These are phyloP conservation scores for Rhagonycha fulva DNA, from an alignment of 2,888 invertebrate genomes.

Conservation along the genomic window DNA sequence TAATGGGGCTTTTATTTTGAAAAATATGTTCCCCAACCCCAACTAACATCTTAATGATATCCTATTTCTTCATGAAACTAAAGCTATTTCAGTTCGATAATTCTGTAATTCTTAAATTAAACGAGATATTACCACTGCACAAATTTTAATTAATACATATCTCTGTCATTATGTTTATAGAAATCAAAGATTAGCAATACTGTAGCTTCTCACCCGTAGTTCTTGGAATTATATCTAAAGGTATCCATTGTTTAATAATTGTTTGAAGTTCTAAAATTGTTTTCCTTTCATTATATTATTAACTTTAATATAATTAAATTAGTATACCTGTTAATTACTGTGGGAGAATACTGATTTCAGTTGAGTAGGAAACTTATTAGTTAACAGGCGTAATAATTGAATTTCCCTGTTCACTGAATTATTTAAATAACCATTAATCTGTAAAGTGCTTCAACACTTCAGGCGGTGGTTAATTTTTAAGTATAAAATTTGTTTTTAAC, in stretches of 20 bases:
- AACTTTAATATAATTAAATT: background rate
- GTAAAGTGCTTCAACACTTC: constrained; percentile 4
- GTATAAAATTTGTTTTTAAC: background rate
- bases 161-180: too few species aligned
- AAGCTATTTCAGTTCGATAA: too few species aligned
- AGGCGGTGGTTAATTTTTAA: background rate
- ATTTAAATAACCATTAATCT: constrained; percentile 14
- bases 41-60: too few species aligned
- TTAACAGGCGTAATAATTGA: constrained; percentile 19
- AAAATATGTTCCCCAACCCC: too few species aligned
- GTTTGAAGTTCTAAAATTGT: background rate
- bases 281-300: background rate
- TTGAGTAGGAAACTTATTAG: background rate
- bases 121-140: too few species aligned
- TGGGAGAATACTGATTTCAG: background rate
- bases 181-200: too few species aligned
- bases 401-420: constrained; percentile 15
- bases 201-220: too few species aligned
- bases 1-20: too few species aligned
- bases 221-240: too few species aligned
- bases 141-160: too few species aligned
- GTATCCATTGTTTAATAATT: background rate
- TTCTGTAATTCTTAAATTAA: too few species aligned
- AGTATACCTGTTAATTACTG: background rate
- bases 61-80: too few species aligned